phyloP scores from a whole-genome alignment of 2,888 invertebrate species.

The Incurvaria masculella region DNA sequence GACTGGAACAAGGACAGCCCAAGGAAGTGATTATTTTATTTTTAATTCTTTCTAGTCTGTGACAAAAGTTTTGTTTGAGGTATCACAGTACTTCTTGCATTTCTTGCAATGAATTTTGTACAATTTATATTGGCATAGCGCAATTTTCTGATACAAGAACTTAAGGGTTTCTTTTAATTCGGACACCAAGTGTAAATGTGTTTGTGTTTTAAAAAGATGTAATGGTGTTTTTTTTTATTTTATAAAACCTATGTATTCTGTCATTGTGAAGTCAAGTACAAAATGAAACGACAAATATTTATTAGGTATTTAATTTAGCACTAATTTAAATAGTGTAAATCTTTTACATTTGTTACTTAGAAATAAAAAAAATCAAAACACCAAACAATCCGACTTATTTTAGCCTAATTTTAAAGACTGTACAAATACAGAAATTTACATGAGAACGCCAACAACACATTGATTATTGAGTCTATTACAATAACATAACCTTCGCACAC shows the following conservation, averaged over 20 bases:
- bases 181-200: no score
- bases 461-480: no score
- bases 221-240: no score
- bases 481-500: no score
- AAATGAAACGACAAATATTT: background rate
- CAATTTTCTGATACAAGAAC: no score
- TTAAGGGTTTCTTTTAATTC: no score
- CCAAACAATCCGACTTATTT: background rate
- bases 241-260: no score
- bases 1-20: conserved; percentile 46
- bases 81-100: no score
- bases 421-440: background rate
- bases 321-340: background rate
- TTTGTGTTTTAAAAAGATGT: no score
- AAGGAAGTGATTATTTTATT: conserved; percentile 15
- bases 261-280: background rate
- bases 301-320: background rate
- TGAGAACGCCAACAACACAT: background rate
- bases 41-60: background rate
- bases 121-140: no score
- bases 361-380: background rate
- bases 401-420: background rate
- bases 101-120: no score
- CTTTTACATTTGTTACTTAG: background rate
- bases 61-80: no score